Conservation (phyloP, 2,113 vertebrate genomes). For the Leptodactylus fuscus region DNA sequence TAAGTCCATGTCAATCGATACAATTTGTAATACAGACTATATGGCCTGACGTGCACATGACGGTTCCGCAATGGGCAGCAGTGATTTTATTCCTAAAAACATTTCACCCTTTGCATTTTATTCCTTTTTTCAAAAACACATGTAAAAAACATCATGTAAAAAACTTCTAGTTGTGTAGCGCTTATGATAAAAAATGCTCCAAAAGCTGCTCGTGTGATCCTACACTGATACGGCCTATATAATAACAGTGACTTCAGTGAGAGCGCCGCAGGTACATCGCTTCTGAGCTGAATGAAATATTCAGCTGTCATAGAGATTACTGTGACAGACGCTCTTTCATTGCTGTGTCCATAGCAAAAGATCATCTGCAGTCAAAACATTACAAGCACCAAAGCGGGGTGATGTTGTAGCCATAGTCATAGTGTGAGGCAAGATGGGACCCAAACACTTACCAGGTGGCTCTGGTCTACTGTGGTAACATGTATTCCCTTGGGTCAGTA, state of each 20-base stretch:
- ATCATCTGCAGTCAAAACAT: conserved; percentile 18
- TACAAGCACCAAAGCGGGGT: neutral
- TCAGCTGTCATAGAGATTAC: neutral
- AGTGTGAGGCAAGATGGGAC: too few species aligned
- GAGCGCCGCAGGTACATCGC: neutral
- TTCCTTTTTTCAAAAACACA: too few species aligned
- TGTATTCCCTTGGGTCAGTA: neutral
- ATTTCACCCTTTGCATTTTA: too few species aligned
- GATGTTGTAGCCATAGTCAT: neutral
- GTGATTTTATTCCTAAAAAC: too few species aligned
- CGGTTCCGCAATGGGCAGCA: too few species aligned
- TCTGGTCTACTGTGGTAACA: neutral
- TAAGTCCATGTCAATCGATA: too few species aligned
- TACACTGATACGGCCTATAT: neutral
- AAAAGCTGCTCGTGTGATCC: neutral
- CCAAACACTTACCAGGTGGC: too few species aligned
- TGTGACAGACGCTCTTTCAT: neutral
- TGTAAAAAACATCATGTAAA: too few species aligned
- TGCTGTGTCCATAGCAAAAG: conserved; percentile 4
- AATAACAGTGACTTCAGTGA: neutral
- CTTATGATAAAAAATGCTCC: neutral
- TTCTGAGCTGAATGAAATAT: conserved; percentile 2
- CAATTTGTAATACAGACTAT: too few species aligned
- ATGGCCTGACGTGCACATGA: too few species aligned
- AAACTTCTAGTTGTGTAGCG: neutral